Evolutionary conservation across 2,113 vertebrate species (phyloP).

Genomic region (Xiphorhynchus elegans): DNA sequence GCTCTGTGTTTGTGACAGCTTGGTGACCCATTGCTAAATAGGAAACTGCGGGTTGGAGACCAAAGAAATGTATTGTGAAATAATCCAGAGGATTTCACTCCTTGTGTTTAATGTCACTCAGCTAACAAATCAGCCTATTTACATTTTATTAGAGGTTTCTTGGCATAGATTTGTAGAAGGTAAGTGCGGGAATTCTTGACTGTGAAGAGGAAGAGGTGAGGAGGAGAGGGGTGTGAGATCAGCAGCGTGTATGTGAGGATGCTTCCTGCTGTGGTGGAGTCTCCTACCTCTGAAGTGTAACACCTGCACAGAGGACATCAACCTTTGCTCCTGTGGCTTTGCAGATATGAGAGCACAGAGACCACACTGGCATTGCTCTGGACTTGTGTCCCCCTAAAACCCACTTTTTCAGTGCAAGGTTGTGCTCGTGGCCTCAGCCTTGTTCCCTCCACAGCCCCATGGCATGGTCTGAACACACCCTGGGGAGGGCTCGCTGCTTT

Average conservation of each 20-base stretch:
- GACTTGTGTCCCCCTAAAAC: background rate
- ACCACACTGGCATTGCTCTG: background rate
- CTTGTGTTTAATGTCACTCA: background rate
- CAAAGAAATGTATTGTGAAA: background rate
- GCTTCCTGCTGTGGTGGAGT: background rate
- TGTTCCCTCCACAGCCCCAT: background rate
- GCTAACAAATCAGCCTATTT: background rate
- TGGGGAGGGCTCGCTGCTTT: background rate
- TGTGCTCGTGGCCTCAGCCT: background rate
- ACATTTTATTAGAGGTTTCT: background rate
- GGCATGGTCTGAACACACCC: background rate
- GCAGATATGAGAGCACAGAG: background rate
- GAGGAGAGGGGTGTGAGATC: background rate
- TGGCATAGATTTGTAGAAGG: background rate
- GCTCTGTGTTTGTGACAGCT: background rate
- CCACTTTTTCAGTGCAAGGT: accelerated
- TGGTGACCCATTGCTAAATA: background rate
- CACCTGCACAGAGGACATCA: background rate
- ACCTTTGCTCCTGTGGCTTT: background rate
- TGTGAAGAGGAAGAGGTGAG: background rate
- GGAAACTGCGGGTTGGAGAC: background rate
- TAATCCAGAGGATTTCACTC: background rate
- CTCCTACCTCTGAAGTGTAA: background rate
- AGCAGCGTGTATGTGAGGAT: background rate
- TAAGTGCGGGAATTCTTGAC: background rate